phyloP scores from a whole-genome alignment of 1,140 invertebrate genomes.

The Pararge aegeria region DNA sequence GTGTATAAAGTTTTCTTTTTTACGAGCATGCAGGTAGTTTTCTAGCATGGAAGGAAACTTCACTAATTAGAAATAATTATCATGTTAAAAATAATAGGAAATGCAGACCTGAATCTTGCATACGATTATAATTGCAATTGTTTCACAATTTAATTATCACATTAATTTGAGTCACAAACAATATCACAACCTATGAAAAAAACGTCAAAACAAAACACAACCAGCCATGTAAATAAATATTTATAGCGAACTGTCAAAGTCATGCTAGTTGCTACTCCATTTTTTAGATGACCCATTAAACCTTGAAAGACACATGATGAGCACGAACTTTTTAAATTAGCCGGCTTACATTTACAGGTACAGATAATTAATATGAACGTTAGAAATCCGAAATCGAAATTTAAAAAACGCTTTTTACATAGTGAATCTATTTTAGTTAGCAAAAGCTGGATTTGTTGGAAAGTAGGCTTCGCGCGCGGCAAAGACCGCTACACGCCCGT shows the following conservation, averaged over 20 bases:
- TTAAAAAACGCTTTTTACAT: background rate
- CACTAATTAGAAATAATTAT: background rate
- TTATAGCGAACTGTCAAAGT: slow-evolving; percentile 61
- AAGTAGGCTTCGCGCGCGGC: slow-evolving; percentile 28
- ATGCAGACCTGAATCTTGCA: slow-evolving; percentile 9
- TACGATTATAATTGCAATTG: background rate
- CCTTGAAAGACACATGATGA: slow-evolving; percentile 11
- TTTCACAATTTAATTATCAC: background rate
- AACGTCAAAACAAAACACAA: slow-evolving; percentile 9
- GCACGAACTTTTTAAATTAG: slow-evolving; percentile 13
- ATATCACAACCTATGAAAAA: slow-evolving; percentile 8
- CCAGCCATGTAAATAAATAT: slow-evolving; percentile 53
- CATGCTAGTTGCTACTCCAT: slow-evolving; percentile 23
- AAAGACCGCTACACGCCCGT: slow-evolving; percentile 53
- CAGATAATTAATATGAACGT: slow-evolving; percentile 4
- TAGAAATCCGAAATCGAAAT: background rate
- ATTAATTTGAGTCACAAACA: slow-evolving; percentile 6
- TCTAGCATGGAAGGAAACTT: slow-evolving; percentile 1
- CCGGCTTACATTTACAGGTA: slow-evolving; percentile 9
- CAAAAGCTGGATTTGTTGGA: slow-evolving; percentile 10
- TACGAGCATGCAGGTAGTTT: too few species aligned
- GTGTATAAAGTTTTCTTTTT: too few species aligned
- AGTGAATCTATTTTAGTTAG: background rate
- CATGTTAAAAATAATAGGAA: background rate
- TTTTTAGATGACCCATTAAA: slow-evolving; percentile 15